phyloP scores from a whole-genome alignment of 1,140 invertebrate species.

The Physella acuta region DNA sequence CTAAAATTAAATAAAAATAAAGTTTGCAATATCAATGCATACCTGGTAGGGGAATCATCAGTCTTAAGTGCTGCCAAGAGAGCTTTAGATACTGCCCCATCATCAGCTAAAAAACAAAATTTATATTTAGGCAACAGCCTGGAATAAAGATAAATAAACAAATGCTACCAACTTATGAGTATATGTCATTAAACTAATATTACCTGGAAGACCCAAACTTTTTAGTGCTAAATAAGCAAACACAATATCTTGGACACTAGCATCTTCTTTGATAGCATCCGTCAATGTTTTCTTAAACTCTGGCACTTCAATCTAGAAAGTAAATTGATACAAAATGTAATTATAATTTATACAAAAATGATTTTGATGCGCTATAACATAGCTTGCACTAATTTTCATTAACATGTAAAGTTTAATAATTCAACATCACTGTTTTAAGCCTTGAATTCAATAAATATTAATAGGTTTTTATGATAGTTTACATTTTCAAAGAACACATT shows the following conservation, averaged over 20 bases:
- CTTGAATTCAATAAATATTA: too few relatives aligned
- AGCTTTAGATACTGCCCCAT: constrained; percentile 57
- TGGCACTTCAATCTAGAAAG: constrained; percentile 41
- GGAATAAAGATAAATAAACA: not conserved
- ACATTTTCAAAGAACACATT: too few relatives aligned
- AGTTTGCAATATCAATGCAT: constrained; percentile 16
- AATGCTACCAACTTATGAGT: not conserved
- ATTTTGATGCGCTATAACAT: too few relatives aligned
- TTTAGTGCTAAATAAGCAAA: constrained; percentile 56
- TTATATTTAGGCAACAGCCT: too few relatives aligned
- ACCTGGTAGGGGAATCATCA: constrained; percentile 55
- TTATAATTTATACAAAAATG: not conserved
- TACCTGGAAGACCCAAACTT: constrained; percentile 57
- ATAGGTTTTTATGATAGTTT: too few relatives aligned
- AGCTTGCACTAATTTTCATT: too few relatives aligned
- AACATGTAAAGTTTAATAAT: too few relatives aligned
- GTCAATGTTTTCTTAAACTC: constrained; percentile 58
- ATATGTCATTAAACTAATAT: too few relatives aligned
- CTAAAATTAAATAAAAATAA: too few relatives aligned
- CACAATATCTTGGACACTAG: constrained; percentile 55
- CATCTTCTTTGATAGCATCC: constrained; percentile 57
- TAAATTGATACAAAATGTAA: not conserved
- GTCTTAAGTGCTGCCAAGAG: constrained; percentile 51
- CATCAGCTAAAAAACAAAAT: constrained; percentile 50
- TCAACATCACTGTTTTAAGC: too few relatives aligned